phyloP scores from a whole-genome alignment of 2,888 invertebrate genomes.

The Ectobius pallidus region DNA sequence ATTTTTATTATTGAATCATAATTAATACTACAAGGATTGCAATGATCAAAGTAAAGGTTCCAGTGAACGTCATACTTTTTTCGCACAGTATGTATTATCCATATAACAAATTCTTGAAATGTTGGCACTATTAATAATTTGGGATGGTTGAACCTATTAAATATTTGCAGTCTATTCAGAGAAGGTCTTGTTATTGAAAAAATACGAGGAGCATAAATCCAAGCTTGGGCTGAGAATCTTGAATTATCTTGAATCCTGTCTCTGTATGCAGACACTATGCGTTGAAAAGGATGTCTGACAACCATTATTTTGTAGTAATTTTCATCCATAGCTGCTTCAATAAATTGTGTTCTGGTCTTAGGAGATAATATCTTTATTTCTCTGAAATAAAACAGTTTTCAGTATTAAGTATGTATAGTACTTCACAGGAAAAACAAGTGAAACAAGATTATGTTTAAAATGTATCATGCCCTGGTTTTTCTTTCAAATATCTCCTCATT shows the following conservation, averaged over 20 bases:
- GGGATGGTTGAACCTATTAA: neutral
- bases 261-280: conserved; percentile 54
- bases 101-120: conserved; percentile 52
- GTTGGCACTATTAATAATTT: conserved; percentile 52
- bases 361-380: conserved; percentile 50
- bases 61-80: conserved; percentile 53
- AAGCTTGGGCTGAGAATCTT: conserved; percentile 53
- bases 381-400: conserved; percentile 46
- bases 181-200: conserved; percentile 52
- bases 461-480: too few species aligned
- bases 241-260: conserved; percentile 53
- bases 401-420: neutral
- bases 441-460: too few species aligned
- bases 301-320: conserved; percentile 51
- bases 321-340: conserved; percentile 45
- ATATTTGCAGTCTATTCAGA: conserved; percentile 40
- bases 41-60: conserved; percentile 52
- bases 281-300: conserved; percentile 54
- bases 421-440: too few species aligned
- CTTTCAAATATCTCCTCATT: too few species aligned
- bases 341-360: conserved; percentile 45
- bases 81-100: conserved; percentile 49
- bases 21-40: conserved; percentile 50
- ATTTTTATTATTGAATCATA: conserved; percentile 52
- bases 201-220: conserved; percentile 52